phyloP scores from a whole-genome alignment of 1,140 invertebrate species.

The Zaprionus capensis region DNA sequence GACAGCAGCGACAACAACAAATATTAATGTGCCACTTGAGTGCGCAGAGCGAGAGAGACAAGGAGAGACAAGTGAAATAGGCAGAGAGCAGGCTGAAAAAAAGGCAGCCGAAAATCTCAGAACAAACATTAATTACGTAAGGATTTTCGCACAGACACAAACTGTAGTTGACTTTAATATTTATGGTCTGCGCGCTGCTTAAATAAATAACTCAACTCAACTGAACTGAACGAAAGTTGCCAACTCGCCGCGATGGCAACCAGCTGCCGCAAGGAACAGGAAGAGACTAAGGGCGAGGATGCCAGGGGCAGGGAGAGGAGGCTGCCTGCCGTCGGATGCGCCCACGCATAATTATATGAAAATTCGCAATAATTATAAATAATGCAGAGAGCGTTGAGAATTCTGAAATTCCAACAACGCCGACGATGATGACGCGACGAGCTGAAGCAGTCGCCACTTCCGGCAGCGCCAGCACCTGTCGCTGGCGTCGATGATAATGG shows the following conservation, averaged over 20 bases:
- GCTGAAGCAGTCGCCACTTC: conserved; percentile 65
- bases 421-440: not conserved
- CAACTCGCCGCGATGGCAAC: conserved; percentile 12
- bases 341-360: conserved; percentile 80
- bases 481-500: conserved; percentile 48
- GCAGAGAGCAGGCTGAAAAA: not conserved
- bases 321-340: conserved; percentile 50
- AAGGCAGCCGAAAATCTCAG: conserved; percentile 56
- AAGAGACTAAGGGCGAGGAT: not conserved
- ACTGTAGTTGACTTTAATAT: conserved; percentile 75
- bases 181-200: conserved; percentile 68
- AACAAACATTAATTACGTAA: conserved; percentile 73
- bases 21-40: conserved; percentile 65
- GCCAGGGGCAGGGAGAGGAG: not conserved
- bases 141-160: conserved; percentile 63
- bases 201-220: conserved; percentile 64
- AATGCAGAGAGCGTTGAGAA: conserved; percentile 62
- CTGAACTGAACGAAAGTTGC: conserved; percentile 29
- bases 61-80: not conserved
- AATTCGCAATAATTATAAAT: conserved; percentile 83
- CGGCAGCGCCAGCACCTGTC: conserved; percentile 66
- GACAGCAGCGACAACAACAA: conserved; percentile 18
- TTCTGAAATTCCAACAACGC: conserved; percentile 39
- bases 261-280: conserved; percentile 2
- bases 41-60: conserved; percentile 31